Base-by-base conservation (phyloP, 1,140 invertebrate genomes). In the Heterodera carotae region DNA sequence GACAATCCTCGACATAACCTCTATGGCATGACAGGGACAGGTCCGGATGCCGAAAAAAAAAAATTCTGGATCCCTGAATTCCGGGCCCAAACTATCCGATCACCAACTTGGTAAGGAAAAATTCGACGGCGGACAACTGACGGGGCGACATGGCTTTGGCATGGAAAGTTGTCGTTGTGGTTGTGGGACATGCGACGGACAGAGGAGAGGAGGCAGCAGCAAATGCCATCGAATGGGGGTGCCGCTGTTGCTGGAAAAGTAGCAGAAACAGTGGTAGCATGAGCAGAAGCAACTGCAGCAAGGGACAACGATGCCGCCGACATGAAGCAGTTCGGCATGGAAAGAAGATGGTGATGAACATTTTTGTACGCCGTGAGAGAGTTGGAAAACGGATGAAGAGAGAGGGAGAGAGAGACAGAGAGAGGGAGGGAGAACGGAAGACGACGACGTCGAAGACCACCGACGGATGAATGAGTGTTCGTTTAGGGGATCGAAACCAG, bases 101-200 rank as follows among this genome's bases (percentile, higher is more conserved):
- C 48, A 53, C 48, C 18, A 4, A 76, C 75, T 59, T 68, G 22
- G 64, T 76, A 27, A 27, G 66, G 62, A 66, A 76, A 7, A 70
- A 76, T 48, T 76, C 75, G 29, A 76, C 66, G 29, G 70, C 31
- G 22, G 34, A 29, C 15, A 74, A 25, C 36, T 76, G 64, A 33
- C 75, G 53, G n/a, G 64, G 25, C n/a, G 75, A 76, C 22, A 76
- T 76, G 15, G 75, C 75, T n/a, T 76, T 72, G n/a, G 75, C 75
- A 74, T 43, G 53, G 36, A 76, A 76, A 29, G 66, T 34, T 1
- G 71, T 34, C n/a, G n/a, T n/a, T n/a, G n/a, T n/a, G n/a, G n/a
- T n/a, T n/a, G n/a, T n/a, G 43, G 62, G 31, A 59, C 74, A 76
- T n/a, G 25, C 27, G 29, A 62, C 27, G 25, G 33, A 27, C 62